A percentile compares a stretch with the other conserved stretches of the same genome.
phyloP scores from a whole-genome alignment of 1,140 invertebrate species.

The Palaemon carinicauda region DNA sequence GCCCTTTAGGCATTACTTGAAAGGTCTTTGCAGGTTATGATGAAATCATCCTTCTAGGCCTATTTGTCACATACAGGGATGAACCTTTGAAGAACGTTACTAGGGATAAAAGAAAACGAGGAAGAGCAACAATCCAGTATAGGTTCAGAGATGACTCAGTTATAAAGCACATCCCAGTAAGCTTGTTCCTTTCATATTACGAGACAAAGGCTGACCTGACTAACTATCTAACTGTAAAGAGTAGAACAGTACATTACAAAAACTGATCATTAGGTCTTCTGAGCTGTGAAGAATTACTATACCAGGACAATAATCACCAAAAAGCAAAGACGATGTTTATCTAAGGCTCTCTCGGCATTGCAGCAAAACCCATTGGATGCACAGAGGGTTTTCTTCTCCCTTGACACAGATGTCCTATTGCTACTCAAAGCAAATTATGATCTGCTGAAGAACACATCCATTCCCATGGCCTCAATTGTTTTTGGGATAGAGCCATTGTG shows the following conservation, averaged over 20 bases:
- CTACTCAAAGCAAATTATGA: constrained; percentile 31
- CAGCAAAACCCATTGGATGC: constrained; percentile 26
- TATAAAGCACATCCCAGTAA: constrained; percentile 41
- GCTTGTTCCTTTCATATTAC: constrained; percentile 44
- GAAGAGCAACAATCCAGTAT: background rate
- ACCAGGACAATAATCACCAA: constrained; percentile 28
- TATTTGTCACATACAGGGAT: constrained; percentile 7
- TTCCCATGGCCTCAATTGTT: background rate
- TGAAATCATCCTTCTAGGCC: background rate
- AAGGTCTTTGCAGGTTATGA: no score
- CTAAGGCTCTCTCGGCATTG: background rate
- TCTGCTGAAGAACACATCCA: background rate
- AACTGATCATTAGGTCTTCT: no score
- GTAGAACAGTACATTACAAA: no score
- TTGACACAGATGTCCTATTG: constrained; percentile 12
- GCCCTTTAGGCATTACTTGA: no score
- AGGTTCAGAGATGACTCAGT: constrained; percentile 32
- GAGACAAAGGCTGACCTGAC: constrained; percentile 43
- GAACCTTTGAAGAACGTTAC: background rate
- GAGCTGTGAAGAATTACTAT: background rate
- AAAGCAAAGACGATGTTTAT: constrained; percentile 9
- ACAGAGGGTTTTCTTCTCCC: constrained; percentile 40
- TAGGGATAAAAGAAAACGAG: background rate
- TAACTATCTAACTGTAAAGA: constrained; percentile 25
- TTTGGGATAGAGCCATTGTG: no score